Evolutionary conservation across 53 echinoderm and acorn worm species (phyloP), one percentile per base, ranked within the genome.

Genomic region (Echinarachnius parma): DNA sequence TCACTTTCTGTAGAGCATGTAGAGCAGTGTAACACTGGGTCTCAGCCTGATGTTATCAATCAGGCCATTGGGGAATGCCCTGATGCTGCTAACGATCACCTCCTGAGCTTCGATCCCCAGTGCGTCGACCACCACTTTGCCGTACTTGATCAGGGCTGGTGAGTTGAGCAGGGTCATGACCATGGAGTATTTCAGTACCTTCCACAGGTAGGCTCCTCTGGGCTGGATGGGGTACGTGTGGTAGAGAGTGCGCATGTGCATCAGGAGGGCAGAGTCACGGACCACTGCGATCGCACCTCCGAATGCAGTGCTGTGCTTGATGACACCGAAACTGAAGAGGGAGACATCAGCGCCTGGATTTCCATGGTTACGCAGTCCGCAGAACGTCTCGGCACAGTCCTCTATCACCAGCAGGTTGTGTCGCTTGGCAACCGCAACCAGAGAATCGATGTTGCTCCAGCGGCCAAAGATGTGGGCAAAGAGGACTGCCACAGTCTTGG

Each of bases 401-500:
- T 96, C 96, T 2, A 96, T 5, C 31, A 96, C 62, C 46, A 63
- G 58, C 46, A 96, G 79, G 1, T 71, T 65, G 44, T 82, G 80
- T 36, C 35, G 44, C 26, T 64, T 76, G 16, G 88, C 91, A 19
- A 87, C 20, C 14, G 58, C 16, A 14, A 96, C 55, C 16, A 84
- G 59, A 23, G 82, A 85, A 29, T 87, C 81, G 2, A 96, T 81
- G 53, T 82, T 49, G 18, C 82, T 82, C 82, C 70, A 84, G 36
- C 84, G 81, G 48, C 96, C 96, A 47, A 81, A 96, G 19, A 96
- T 34, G 52, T 96, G 96, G 10, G 91, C 85, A 16, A 89, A 57
- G 34, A 91, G 34, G 22, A 96, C 54, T 2, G 96, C 91, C 0
- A 96, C 96, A 0, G 96, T 91, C 46, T 77, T 87, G 4, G 80